These are phyloP conservation scores for Bubalus kerabau DNA, from an alignment of 2,113 vertebrate genomes.

Conservation along the genomic window DNA sequence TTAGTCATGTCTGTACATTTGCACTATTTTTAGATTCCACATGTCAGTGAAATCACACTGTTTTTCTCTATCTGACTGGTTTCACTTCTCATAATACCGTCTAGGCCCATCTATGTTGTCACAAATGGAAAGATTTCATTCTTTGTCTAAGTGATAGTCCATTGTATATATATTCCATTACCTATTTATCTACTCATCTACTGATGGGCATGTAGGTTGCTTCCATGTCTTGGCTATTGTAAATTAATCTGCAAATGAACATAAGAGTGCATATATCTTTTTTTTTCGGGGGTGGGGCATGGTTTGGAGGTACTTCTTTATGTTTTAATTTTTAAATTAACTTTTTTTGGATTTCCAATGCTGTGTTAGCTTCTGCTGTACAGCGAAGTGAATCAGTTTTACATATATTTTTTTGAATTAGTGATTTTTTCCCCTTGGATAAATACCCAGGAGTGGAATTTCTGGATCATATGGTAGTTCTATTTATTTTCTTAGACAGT, in stretches of 20 bases:
- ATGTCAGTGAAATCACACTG: neutral
- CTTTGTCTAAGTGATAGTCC: neutral
- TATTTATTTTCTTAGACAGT: neutral
- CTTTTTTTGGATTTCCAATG: neutral
- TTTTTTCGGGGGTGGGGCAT: rapidly evolving
- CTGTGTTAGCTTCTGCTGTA: neutral
- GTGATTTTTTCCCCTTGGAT: neutral
- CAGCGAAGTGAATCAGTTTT: neutral
- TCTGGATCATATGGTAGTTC: neutral
- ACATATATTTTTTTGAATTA: neutral
- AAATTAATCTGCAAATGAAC: neutral
- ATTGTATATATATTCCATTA: neutral
- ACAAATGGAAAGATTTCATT: neutral
- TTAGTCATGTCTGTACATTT: neutral
- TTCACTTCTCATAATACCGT: neutral
- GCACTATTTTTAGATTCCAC: neutral
- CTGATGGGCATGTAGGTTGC: neutral
- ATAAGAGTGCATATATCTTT: neutral
- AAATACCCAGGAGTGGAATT: neutral
- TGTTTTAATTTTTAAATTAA: neutral
- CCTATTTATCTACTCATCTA: neutral
- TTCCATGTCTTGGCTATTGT: neutral
- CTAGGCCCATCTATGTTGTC: neutral
- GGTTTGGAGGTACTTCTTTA: neutral
- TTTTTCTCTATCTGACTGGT: neutral